A percentile compares a stretch with the other conserved stretches of the same genome.
phyloP scores from a whole-genome alignment of 2,888 invertebrate genomes.

The Drosophila mulleri region DNA sequence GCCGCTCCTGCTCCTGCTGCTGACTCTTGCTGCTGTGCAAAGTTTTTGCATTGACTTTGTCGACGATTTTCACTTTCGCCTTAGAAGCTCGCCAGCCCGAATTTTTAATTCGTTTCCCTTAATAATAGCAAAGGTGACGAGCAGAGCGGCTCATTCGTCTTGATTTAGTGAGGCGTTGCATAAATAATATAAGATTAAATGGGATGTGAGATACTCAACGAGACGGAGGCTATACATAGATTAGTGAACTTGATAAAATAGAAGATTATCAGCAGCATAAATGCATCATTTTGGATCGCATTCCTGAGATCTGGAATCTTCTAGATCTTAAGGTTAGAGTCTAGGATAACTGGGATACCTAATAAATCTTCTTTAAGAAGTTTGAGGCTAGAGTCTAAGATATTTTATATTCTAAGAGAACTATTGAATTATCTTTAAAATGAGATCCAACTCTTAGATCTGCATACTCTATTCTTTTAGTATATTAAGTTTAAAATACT shows the following conservation, averaged over 20 bases:
- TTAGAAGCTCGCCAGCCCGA: conserved; percentile 49
- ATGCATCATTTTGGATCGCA: not conserved
- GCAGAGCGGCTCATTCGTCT: not conserved
- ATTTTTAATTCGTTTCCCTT: conserved; percentile 66
- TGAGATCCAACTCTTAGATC: too few relatives aligned
- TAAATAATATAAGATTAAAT: not conserved
- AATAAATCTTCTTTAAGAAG: too few relatives aligned
- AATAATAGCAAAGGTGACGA: conserved; percentile 52
- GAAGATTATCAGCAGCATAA: not conserved
- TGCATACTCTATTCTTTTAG: too few relatives aligned
- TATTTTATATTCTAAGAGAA: not conserved
- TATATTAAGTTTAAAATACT: too few relatives aligned
- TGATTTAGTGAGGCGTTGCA: not conserved
- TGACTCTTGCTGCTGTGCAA: conserved; percentile 14
- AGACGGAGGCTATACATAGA: too few relatives aligned
- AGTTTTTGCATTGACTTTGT: conserved; percentile 43
- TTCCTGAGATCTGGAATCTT: too few relatives aligned
- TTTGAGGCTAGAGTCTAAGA: not conserved
- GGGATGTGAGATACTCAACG: not conserved
- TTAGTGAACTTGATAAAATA: not conserved
- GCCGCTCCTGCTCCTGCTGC: not conserved
- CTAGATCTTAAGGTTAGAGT: too few relatives aligned
- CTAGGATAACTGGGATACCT: too few relatives aligned
- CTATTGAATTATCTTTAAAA: not conserved
- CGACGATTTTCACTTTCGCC: conserved; percentile 59